Conservation (phyloP, 92 coral and sea anemone species). For the Paragorgia papillata region DNA sequence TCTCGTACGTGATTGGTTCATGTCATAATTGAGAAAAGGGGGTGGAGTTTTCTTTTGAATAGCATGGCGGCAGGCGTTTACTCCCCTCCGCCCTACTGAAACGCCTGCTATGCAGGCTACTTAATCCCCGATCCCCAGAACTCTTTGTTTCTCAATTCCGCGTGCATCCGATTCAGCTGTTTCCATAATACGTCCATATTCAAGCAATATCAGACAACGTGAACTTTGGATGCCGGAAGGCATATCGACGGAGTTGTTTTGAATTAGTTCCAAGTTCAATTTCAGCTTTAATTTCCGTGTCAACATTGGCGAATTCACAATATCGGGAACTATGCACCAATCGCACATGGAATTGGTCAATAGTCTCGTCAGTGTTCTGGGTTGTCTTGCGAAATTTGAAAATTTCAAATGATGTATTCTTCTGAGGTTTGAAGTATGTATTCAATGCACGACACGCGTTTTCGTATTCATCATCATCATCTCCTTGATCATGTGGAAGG, state of each 20-base stretch:
- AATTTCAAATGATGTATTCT: slow-evolving; percentile 6
- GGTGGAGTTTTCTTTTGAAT: no score
- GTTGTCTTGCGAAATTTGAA: slow-evolving; percentile 19
- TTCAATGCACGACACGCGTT: slow-evolving; percentile 1
- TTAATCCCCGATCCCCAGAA: no score
- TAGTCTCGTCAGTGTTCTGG: slow-evolving; percentile 4
- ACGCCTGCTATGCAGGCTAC: no score
- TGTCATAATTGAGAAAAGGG: no score
- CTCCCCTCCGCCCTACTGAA: no score
- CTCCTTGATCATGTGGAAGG: background rate
- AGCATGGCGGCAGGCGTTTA: no score
- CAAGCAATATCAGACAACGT: slow-evolving; percentile 5
- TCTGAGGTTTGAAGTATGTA: slow-evolving; percentile 1
- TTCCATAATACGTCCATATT: slow-evolving; percentile 7
- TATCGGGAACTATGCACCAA: background rate
- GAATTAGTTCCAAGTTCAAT: slow-evolving; percentile 9
- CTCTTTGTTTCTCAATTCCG: background rate
- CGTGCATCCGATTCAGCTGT: background rate
- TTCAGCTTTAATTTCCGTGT: slow-evolving; percentile 15
- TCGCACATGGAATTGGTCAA: slow-evolving; percentile 19
- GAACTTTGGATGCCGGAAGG: background rate
- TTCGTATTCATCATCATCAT: background rate
- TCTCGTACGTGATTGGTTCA: no score
- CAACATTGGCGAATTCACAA: slow-evolving; percentile 1
- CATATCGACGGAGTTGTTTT: slow-evolving; percentile 18